Evolutionary conservation across 2,888 invertebrate genomes (phyloP).

Genomic region (Apomyelois bistriatella): DNA sequence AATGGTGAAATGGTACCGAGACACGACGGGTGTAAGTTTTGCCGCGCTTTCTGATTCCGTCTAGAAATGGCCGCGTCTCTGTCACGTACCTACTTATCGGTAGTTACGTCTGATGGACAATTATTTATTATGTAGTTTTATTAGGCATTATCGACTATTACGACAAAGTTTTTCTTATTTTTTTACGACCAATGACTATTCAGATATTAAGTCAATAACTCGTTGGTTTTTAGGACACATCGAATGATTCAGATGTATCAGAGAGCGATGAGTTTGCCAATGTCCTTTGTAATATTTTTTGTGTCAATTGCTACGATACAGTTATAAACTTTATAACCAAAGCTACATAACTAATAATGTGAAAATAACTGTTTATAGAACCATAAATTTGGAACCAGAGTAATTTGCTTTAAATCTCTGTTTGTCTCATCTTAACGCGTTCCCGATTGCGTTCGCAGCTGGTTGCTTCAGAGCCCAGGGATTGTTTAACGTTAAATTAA

Average conservation of each 20-base stretch:
- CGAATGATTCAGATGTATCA: neutral
- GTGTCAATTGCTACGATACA: too few species aligned
- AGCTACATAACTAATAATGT: neutral
- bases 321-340: neutral
- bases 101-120: constrained; percentile 63
- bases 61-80: constrained; percentile 56
- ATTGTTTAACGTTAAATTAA: too few species aligned
- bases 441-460: too few species aligned
- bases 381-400: too few species aligned
- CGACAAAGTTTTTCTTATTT: neutral
- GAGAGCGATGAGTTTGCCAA: too few species aligned
- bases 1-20: constrained; percentile 22
- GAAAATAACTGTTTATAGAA: too few species aligned
- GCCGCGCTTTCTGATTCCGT: constrained; percentile 77
- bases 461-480: too few species aligned
- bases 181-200: neutral
- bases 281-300: too few species aligned
- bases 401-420: too few species aligned
- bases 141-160: constrained; percentile 33
- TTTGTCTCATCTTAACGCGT: too few species aligned
- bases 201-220: neutral
- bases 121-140: constrained; percentile 59
- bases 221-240: neutral
- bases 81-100: constrained; percentile 65
- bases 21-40: constrained; percentile 41